Base-by-base conservation (phyloP, 2,888 invertebrate species). In the Schrankia costaestrigalis region DNA sequence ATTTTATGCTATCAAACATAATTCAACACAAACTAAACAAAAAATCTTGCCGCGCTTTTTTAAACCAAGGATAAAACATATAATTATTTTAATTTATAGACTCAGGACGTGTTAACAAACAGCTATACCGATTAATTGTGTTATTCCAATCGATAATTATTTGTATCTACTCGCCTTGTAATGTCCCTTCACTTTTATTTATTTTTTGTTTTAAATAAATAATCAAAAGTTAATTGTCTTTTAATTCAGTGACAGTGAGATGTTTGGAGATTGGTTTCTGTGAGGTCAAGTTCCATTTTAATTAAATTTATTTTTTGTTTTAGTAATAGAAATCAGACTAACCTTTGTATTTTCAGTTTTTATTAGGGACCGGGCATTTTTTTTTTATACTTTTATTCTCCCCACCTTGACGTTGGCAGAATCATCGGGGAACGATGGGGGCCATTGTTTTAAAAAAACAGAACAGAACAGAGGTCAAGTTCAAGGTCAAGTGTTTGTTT, bases 101-200 rank as follows among this genome's bases (percentile, higher is more conserved):
- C 3, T n/a, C n/a, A n/a, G 62, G 50, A 64, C 77, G 78, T 78
- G 64, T 58, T 44, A 46, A 44, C 74, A 35, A 49, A 27, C 29
- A 46, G 75, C 63, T 64, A 71, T 65, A 46, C 48, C 63, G 54
- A 56, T 61, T 65, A 59, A 69, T 51, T 73, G 57, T 77, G 71
- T 31, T 46, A 50, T 56, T 38, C 19, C 19, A 26, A 43, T 41
- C 31, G n/a, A n/a, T n/a, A n/a, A n/a, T n/a, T n/a, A n/a, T n/a
- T n/a, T n/a, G n/a, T n/a, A n/a, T n/a, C n/a, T n/a, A 39, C 14
- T 41, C 6, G 9, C 31, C 17, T 31, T 4, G 57, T 41, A 30
- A 56, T 56, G 63, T 63, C 71, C 78, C 63, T 79, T 80, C 78
- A 78, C 74, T n/a, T n/a, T n/a, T n/a, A 63, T 52, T 56, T 55